A percentile compares a stretch with the other conserved stretches of the same genome.
Evolutionary conservation across 2,888 invertebrate genomes (phyloP).

Genomic region (Calliopum simillimum): DNA sequence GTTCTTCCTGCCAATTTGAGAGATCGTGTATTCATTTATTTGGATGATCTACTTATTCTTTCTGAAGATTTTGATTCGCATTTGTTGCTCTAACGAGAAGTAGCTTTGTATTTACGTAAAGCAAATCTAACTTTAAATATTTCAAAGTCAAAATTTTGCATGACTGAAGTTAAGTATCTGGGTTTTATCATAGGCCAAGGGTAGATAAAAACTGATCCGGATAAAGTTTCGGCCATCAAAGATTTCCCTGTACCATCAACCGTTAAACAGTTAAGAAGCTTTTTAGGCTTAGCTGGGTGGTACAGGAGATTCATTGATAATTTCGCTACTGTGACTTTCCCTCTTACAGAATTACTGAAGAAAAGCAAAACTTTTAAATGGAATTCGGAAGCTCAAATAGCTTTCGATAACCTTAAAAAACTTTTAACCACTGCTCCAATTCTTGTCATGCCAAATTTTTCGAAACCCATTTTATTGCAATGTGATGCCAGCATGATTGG

Average conservation of each 20-base stretch:
- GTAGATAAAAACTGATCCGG: background rate
- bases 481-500: conserved; percentile 32
- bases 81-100: conserved; percentile 21
- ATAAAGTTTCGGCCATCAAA: background rate
- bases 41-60: background rate
- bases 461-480: conserved; percentile 24
- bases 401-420: conserved; percentile 19
- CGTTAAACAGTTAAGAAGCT: conserved; percentile 1
- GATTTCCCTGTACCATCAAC: background rate
- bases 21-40: conserved; percentile 14
- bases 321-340: conserved; percentile 1
- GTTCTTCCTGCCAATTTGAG: conserved; percentile 4
- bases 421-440: conserved; percentile 30
- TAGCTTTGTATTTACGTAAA: conserved; percentile 31
- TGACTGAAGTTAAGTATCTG: no score
- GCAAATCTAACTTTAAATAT: conserved; percentile 40
- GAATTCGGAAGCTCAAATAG: background rate
- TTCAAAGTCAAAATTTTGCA: conserved; percentile 39
- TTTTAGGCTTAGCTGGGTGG: conserved; percentile 6
- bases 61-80: conserved; percentile 33
- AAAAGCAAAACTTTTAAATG: conserved; percentile 15
- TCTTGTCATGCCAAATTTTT: conserved; percentile 32
- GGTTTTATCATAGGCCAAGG: conserved; percentile 10
- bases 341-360: conserved; percentile 21
- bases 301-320: conserved; percentile 14